These are phyloP conservation scores for Alviniconcha strummeri DNA, from an alignment of 2,888 invertebrate species.

Conservation along the genomic window DNA sequence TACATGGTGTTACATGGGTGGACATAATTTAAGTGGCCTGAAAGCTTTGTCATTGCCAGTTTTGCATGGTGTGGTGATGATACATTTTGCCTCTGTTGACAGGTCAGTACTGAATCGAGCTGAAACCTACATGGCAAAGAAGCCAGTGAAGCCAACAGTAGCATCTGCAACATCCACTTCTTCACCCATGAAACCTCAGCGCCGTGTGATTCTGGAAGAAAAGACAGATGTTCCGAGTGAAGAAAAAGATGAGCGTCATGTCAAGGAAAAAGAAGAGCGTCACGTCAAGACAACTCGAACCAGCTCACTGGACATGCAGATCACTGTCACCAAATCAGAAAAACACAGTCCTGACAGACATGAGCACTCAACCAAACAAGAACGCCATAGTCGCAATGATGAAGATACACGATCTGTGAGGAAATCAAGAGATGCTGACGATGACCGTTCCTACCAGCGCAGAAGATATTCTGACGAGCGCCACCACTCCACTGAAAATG, in stretches of 20 bases:
- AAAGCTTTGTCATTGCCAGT: too few species aligned
- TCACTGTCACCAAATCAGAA: constrained; percentile 48
- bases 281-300: constrained; percentile 34
- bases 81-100: neutral
- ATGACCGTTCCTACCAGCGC: constrained; percentile 6
- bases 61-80: neutral
- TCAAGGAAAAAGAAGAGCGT: constrained; percentile 36
- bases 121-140: constrained; percentile 93
- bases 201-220: constrained; percentile 50
- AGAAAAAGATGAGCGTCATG: constrained; percentile 35
- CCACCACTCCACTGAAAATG: constrained; percentile 17
- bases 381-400: constrained; percentile 25
- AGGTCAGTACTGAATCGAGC: constrained; percentile 86
- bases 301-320: constrained; percentile 40
- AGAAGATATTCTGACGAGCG: constrained; percentile 24
- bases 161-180: constrained; percentile 51
- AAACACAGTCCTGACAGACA: constrained; percentile 26
- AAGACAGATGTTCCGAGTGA: constrained; percentile 23
- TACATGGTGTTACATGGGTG: neutral
- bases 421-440: constrained; percentile 13
- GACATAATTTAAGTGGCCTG: neutral
- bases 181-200: constrained; percentile 40
- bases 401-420: constrained; percentile 20
- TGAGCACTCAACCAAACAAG: neutral
- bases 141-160: constrained; percentile 85